Conservation (phyloP, 2,113 vertebrate species). For the Tauraco erythrolophus region DNA sequence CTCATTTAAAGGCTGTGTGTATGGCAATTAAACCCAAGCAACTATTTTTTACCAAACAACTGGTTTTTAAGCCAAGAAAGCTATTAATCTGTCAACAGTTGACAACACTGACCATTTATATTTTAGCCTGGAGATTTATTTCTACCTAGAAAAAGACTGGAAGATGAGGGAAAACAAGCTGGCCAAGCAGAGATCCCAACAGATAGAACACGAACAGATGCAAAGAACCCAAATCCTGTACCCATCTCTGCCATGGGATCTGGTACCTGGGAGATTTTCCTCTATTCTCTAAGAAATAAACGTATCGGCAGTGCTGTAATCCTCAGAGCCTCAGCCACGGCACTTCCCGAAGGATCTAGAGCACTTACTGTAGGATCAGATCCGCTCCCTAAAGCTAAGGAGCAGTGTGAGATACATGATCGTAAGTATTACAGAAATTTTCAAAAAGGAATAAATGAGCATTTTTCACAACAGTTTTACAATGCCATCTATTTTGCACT, state of each 20-base stretch:
- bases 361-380: background rate
- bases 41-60: too few species aligned
- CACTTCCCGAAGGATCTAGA: too few species aligned
- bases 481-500: background rate
- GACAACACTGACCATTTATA: background rate
- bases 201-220: background rate
- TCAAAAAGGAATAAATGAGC: background rate
- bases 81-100: background rate
- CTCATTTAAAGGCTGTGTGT: background rate
- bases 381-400: background rate
- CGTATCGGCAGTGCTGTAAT: rapidly evolving
- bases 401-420: background rate
- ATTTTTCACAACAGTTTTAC: background rate
- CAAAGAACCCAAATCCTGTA: background rate
- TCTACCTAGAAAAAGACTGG: background rate
- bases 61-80: background rate
- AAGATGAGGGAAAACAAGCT: background rate
- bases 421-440: background rate
- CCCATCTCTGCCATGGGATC: background rate
- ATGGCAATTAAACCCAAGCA: background rate
- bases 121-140: too few species aligned
- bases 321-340: background rate
- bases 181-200: too few species aligned
- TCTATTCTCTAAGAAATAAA: too few species aligned
- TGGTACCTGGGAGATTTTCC: background rate